Base-by-base conservation (phyloP, 2,797 vertebrate genomes). In the Mus caroli region DNA sequence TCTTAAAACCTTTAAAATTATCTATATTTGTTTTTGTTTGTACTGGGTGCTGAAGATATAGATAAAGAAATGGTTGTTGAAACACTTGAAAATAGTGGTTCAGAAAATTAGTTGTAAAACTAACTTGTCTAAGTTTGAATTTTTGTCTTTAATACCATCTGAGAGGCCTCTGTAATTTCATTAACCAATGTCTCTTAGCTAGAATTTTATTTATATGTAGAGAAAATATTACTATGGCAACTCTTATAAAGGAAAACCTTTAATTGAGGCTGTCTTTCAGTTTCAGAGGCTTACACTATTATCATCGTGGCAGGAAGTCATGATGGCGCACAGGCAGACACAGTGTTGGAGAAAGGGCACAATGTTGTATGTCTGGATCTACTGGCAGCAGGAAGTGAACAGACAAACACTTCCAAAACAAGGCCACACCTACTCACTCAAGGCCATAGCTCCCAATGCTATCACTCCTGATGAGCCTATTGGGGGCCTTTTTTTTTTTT, bases 71-170 rank as follows among this genome's bases (percentile, higher is more conserved):
- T 67, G 26, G 6, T n/a, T 91, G 13, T 94, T 71, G 6, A 80
- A 50, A 50, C 28, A 93, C 13, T 96, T 77, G 88, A 88, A n/a
- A 31, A 71, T 15, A 76, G 28, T n/a, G 50, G 1, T 71, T 82
- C 64, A 92, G 64, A 90, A 92, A 83, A 88, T 22, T 71, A 13
- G n/a, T 52, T 85, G 34, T 92, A 26, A 12, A 78, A 22, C 20
- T 85, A 84, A 37, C 11, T 46, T 91, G 14, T 85, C 22, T 82
- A 54, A 71, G 28, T 77, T 91, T 91, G 20, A 89, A 67, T 84
- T 89, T 89, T 94, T 93, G 37, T 82, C 50, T 90, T 90, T 50
- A 85, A 50, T 67, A 69, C 1, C 22, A 52, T 88, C n/a, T 52
- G 75, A 64, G 64, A 77, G 54, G 52, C 10, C 22, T 71, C 71